These are phyloP conservation scores for Clepsis dumicolana DNA, from an alignment of 2,888 invertebrate species.

Conservation along the genomic window DNA sequence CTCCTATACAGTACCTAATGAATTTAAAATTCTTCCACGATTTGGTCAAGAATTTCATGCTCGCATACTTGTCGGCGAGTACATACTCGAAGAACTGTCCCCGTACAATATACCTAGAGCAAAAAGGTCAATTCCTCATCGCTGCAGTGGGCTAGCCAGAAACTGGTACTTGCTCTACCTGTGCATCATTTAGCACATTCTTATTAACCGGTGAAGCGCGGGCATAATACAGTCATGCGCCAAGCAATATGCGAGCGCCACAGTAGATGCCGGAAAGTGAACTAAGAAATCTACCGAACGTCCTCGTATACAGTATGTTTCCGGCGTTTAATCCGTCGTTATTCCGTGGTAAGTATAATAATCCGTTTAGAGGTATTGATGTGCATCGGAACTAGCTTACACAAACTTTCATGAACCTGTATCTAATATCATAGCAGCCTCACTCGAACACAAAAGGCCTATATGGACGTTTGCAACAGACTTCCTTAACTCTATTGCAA, in stretches of 20 bases:
- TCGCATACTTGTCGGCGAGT: background rate
- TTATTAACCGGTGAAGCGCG: background rate
- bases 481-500: conserved; percentile 5
- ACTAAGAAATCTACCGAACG: background rate
- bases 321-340: background rate
- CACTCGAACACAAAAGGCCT: conserved; percentile 7
- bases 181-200: background rate
- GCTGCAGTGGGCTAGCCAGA: background rate
- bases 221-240: background rate
- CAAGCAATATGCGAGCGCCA: background rate
- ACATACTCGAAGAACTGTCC: background rate
- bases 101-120: background rate
- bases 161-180: no score
- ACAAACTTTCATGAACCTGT: background rate
- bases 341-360: background rate
- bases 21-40: background rate
- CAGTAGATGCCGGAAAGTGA: background rate
- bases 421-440: conserved; percentile 3
- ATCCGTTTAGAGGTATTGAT: background rate
- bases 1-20: background rate
- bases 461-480: background rate
- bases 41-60: background rate
- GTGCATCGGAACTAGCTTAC: background rate
- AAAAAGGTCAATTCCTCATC: background rate
- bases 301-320: conserved; percentile 4